These are phyloP conservation scores for Rhinolophus sinicus DNA, from an alignment of 2,113 vertebrate genomes.

Conservation along the genomic window DNA sequence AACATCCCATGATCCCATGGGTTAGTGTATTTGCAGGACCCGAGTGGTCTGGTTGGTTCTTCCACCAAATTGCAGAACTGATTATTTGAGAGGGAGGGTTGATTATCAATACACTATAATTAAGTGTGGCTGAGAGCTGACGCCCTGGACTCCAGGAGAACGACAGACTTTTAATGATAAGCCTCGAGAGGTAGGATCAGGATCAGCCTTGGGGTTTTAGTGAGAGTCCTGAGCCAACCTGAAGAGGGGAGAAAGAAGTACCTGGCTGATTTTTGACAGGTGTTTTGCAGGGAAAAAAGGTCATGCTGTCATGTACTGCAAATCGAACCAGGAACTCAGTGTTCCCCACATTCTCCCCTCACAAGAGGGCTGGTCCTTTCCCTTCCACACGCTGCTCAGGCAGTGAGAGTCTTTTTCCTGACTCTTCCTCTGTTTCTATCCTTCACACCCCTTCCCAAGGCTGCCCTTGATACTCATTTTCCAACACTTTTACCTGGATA, in stretches of 20 bases:
- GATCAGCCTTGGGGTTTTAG: neutral
- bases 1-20: neutral
- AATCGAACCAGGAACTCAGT: neutral
- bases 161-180: neutral
- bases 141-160: neutral
- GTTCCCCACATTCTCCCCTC: neutral
- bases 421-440: neutral
- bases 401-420: neutral
- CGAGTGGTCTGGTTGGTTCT: neutral
- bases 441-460: neutral
- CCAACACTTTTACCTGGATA: neutral
- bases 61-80: neutral
- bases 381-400: neutral
- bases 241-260: neutral
- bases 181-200: neutral
- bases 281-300: neutral
- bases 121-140: neutral
- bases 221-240: neutral
- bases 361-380: neutral
- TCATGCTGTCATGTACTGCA: neutral
- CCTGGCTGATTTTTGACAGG: neutral
- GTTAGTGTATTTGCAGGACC: neutral
- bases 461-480: neutral
- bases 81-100: neutral
- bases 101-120: neutral